Base-by-base conservation (phyloP, 2,797 vertebrate genomes). In the Myiotriccus ornatus region DNA sequence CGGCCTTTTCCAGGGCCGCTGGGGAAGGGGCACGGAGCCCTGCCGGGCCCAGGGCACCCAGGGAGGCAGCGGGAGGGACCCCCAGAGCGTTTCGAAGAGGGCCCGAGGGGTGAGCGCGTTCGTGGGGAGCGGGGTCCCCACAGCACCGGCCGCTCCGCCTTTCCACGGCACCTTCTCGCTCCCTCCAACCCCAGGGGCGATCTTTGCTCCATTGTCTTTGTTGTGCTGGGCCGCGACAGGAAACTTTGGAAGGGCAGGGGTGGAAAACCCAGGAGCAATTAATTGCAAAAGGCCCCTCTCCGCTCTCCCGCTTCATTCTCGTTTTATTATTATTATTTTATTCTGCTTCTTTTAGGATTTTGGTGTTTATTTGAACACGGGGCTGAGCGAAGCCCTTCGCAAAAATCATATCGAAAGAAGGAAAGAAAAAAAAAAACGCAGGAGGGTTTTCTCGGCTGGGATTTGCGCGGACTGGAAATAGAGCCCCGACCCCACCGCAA, bases 131-230 rank as follows among this genome's bases (percentile, higher is more conserved):
- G 21, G 20, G 37, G 2, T 55, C 23, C 21, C 50, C 5, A 12
- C 12, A 32, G 21, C 50, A n/a, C 10, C 22, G n/a, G 3, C 57
- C 10, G 23, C 44, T 74, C 52, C 12, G n/a, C 46, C 64, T 41
- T n/a, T 4, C 44, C 21, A 13, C 9, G 27, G 62, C 81, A 52
- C 56, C 41, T 82, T 52, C 11, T 52, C 14, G 0, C 28, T 41
- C 67, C 59, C 73, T 88, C 41, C 76, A 37, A 84, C 24, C 55
- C 16, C 6, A 62, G 34, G 67, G 39, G 79, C 43, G 93, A 91
- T 93, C 92, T 84, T 80, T 84, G 92, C 83, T 95, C 87, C 57
- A 65, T 87, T 91, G 76, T 89, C 93, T 93, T 91, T 95, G 57
- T 95, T 95, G 52, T 64, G 16, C 71, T 85, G 62, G 59, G 53